These are phyloP conservation scores for Gorilla gorilla DNA, from an alignment of 2,113 vertebrate species.

Conservation along the genomic window DNA sequence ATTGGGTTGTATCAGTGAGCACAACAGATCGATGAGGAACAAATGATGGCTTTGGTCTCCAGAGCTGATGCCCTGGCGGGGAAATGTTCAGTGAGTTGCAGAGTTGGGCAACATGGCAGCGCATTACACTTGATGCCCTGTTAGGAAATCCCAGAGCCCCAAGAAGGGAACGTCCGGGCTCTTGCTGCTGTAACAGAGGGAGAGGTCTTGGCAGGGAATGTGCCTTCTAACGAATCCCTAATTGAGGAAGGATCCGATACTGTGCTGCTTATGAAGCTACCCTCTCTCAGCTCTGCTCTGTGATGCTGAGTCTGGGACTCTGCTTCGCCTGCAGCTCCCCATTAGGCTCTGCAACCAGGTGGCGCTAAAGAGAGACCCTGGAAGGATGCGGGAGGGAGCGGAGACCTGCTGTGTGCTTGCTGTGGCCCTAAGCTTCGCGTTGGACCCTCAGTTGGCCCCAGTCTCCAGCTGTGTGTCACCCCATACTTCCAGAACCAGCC, in stretches of 20 bases:
- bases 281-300: not conserved
- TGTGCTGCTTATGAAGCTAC: not conserved
- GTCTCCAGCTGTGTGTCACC: not conserved
- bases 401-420: not conserved
- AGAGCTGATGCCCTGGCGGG: not conserved
- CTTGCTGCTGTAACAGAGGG: not conserved
- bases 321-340: not conserved
- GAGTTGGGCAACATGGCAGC: not conserved
- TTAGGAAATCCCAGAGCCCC: conserved; percentile 20
- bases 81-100: not conserved
- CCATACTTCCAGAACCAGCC: not conserved
- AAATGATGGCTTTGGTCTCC: not conserved
- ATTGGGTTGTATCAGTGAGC: not conserved
- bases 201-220: not conserved
- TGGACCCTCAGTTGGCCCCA: not conserved
- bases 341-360: not conserved
- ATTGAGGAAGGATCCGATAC: not conserved
- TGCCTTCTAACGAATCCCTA: conserved; percentile 11
- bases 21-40: not conserved
- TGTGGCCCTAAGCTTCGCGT: not conserved
- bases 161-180: conserved; percentile 22
- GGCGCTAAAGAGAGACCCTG: not conserved
- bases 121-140: not conserved
- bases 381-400: not conserved
- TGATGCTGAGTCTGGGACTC: not conserved